These are phyloP conservation scores for Spheniscus humboldti DNA, from an alignment of 2,797 vertebrate genomes.

Conservation along the genomic window DNA sequence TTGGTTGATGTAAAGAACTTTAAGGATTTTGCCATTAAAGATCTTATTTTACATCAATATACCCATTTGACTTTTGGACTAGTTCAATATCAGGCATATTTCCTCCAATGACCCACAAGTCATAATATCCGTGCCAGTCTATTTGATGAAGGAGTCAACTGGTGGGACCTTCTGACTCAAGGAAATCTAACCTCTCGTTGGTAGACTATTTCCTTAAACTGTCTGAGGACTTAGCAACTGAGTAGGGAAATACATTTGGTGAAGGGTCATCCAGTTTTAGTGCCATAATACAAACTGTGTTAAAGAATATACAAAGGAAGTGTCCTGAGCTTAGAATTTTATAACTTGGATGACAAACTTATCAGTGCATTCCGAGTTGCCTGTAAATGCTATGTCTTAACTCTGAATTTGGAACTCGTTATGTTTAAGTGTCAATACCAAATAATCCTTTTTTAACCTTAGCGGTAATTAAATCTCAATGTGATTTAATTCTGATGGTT, in stretches of 20 bases:
- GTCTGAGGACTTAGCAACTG: neutral
- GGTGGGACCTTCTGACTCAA: neutral
- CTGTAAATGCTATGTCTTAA: neutral
- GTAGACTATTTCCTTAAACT: neutral
- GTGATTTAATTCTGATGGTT: neutral
- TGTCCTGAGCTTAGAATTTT: neutral
- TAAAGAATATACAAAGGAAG: neutral
- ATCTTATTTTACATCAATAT: neutral
- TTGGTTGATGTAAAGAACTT: neutral
- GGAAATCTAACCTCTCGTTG: fast-evolving
- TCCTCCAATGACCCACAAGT: neutral
- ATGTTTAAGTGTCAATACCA: neutral
- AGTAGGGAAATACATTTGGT: neutral
- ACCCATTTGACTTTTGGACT: neutral
- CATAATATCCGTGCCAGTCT: neutral
- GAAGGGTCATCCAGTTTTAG: neutral
- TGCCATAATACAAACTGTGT: neutral
- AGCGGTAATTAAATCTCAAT: neutral
- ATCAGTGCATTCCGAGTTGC: neutral
- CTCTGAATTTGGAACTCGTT: neutral
- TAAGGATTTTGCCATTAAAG: neutral
- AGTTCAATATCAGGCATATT: neutral
- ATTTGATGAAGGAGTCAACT: neutral
- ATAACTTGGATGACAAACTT: neutral
- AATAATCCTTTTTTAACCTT: neutral